Conservation (phyloP, 2,888 invertebrate genomes). For the Melieria crassipennis region DNA sequence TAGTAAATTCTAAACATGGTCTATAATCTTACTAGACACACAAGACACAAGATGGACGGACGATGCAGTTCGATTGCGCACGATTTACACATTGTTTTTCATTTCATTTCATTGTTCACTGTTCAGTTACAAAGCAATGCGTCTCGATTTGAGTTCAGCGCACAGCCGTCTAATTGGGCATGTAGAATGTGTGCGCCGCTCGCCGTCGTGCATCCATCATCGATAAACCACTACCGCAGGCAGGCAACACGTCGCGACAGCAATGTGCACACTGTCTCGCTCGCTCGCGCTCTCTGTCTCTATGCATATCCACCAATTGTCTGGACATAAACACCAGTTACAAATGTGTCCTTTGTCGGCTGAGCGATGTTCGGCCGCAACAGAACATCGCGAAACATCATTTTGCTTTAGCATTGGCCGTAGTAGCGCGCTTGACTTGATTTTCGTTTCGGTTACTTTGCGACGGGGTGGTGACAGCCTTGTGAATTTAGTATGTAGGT, state of each 20-base stretch:
- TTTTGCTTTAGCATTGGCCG: neutral
- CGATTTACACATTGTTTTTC: neutral
- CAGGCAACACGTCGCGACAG: slow-evolving; percentile 13
- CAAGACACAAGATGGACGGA: slow-evolving; percentile 25
- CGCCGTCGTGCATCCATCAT: slow-evolving; percentile 30
- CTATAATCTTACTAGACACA: slow-evolving; percentile 24
- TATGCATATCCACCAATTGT: slow-evolving; percentile 46
- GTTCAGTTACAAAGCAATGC: neutral
- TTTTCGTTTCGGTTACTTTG: too few relatives aligned
- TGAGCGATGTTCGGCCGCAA: slow-evolving; percentile 3
- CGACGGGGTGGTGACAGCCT: neutral
- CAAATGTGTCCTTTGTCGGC: slow-evolving; percentile 53
- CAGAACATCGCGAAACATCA: too few relatives aligned
- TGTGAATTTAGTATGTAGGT: slow-evolving; percentile 30
- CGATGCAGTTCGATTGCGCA: slow-evolving; percentile 28
- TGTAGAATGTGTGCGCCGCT: slow-evolving; percentile 21
- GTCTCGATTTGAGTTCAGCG: slow-evolving; percentile 27
- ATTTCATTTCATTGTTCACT: too few relatives aligned
- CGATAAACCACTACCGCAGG: slow-evolving; percentile 27
- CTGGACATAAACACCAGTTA: slow-evolving; percentile 30
- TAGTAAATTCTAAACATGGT: slow-evolving; percentile 36
- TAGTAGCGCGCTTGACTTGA: neutral
- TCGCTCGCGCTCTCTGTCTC: slow-evolving; percentile 8
- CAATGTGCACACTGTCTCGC: neutral
- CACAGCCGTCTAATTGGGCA: slow-evolving; percentile 20